Conservation (phyloP, 2,797 vertebrate species). For the Amblyraja radiata region DNA sequence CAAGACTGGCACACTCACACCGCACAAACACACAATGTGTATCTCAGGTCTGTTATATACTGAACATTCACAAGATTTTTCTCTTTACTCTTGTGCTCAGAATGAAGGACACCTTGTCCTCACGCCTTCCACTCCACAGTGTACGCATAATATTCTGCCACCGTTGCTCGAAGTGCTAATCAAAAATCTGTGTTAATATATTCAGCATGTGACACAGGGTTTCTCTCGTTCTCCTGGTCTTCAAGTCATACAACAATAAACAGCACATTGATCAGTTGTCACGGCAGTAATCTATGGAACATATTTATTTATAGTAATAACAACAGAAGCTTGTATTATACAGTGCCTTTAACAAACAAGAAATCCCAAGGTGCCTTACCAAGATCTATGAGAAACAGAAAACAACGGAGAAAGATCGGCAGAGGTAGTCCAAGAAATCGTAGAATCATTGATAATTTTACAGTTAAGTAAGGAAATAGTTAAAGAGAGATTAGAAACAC, state of each 20-base stretch:
- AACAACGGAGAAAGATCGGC: background rate
- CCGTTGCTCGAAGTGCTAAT: background rate
- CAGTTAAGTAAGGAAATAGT: background rate
- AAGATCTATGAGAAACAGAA: background rate
- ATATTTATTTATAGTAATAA: constrained; percentile 25
- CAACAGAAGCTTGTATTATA: background rate
- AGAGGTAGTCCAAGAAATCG: background rate
- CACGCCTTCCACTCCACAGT: background rate
- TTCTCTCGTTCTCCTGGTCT: background rate
- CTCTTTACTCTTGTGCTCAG: background rate
- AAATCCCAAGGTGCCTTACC: background rate
- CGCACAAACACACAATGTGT: too few relatives aligned
- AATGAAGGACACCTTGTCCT: background rate
- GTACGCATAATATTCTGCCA: background rate
- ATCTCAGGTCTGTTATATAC: background rate
- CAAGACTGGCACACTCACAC: too few relatives aligned
- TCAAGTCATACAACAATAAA: background rate
- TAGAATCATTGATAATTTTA: background rate
- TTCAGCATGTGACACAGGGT: background rate
- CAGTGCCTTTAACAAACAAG: constrained; percentile 11
- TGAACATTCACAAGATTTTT: background rate
- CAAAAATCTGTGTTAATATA: background rate
- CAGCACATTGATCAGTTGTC: background rate
- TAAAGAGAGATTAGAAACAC: background rate
- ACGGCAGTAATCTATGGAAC: background rate